Conservation (phyloP, 1,140 invertebrate species). For the Mylabris phalerata region DNA sequence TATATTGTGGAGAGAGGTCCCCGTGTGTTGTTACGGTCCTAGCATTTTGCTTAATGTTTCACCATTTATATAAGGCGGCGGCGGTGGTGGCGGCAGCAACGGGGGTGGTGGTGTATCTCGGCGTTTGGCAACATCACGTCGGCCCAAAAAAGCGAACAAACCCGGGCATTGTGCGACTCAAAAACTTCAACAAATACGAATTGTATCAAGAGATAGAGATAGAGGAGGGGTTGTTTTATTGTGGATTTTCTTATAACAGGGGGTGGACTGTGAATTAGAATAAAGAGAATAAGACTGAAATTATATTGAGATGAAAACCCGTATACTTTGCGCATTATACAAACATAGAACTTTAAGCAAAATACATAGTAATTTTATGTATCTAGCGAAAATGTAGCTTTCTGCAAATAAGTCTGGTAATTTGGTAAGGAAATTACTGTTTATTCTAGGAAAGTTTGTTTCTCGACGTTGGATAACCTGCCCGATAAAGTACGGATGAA, state of each 20-base stretch:
- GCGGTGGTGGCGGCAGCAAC: constrained; percentile 1
- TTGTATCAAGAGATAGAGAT: no score
- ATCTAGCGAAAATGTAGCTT: constrained; percentile 37
- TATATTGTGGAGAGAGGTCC: background rate
- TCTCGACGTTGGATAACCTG: constrained; percentile 33
- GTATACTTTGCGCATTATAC: constrained; percentile 32
- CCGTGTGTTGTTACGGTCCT: constrained; percentile 16
- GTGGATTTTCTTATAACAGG: background rate
- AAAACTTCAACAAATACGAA: no score
- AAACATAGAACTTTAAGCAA: constrained; percentile 34
- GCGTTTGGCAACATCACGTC: no score
- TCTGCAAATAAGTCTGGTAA: constrained; percentile 42
- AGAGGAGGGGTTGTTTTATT: no score
- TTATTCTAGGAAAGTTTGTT: constrained; percentile 41
- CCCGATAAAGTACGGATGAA: constrained; percentile 12
- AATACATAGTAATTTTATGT: constrained; percentile 40
- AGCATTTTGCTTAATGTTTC: constrained; percentile 35
- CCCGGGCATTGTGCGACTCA: no score
- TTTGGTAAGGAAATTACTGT: constrained; percentile 44
- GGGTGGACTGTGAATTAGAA: constrained; percentile 7
- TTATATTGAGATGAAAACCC: constrained; percentile 19
- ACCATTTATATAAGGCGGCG: constrained; percentile 29
- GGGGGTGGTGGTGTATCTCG: background rate
- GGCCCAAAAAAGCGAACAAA: no score
- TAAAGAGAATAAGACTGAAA: constrained; percentile 2